Evolutionary conservation across 2,888 invertebrate genomes (phyloP), one percentile per base, ranked within the genome.

Genomic region (Lochmaea crataegi): DNA sequence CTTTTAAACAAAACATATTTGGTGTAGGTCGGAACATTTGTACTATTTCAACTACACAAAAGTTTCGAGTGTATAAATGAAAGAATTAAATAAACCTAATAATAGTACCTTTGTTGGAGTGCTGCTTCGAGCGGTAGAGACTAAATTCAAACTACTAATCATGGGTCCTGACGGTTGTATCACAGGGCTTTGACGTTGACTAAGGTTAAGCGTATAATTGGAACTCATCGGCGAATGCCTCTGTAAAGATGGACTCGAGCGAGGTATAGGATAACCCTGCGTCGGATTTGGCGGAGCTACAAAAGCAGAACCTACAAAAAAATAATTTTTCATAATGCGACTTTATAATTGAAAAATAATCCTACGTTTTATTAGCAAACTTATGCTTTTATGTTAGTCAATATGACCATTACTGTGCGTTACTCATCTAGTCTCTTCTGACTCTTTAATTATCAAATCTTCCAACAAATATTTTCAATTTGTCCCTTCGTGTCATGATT

Each of bases 201-300:
- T 82, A 73, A 85, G 78, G 74, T 84, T 85, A 69, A 84, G 79
- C 57, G 84, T 82, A 76, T 85, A 85, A 41, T 82, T 83, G 64
- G 81, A 72, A 64, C 79, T 80, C 69, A 83, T 80, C 11, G 90
- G 85, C 86, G 90, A 84, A 85, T 90, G 82, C 87, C 90, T 78
- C 88, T 91, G 86, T 87, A 90, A 74, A 48, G 80, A 90, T 79
- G 84, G 90, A 88, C 83, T 90, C 86, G 84, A 90, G 87, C 90
- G 89, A 86, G 83, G 85, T 60, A 84, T 80, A 11, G 83, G 78
- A 75, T 83, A 84, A 63, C 73, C 80, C 72, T 82, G 83, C 12
- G 82, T 76, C 61, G 84, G 77, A 53, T 81, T 78, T 75, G 79
- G 80, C 6, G 85, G 83, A 3, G 85, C 82, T 53, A 85, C 75